A percentile compares a stretch with the other conserved stretches of the same genome.
Evolutionary conservation across 2,888 invertebrate species (phyloP).

Genomic region (Pterostichus niger): DNA sequence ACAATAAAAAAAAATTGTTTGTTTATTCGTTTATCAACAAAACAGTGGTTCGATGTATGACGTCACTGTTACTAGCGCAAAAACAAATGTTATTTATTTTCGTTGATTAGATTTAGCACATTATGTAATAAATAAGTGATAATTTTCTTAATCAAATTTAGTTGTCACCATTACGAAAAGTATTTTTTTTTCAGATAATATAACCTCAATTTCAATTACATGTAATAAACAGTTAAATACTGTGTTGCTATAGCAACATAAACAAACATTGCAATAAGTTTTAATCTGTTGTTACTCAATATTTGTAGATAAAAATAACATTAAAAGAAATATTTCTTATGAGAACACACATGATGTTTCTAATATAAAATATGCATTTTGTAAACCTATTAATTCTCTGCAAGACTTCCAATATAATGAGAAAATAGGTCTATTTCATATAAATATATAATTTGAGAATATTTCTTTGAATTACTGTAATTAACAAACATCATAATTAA

Average conservation of each 20-base stretch:
- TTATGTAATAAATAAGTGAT: neutral
- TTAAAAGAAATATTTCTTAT: neutral
- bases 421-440: too few relatives aligned
- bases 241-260: neutral
- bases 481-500: too few relatives aligned
- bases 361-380: neutral
- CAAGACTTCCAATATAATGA: too few relatives aligned
- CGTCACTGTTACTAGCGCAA: neutral
- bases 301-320: neutral
- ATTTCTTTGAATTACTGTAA: too few relatives aligned
- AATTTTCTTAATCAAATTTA: neutral
- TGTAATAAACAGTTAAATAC: neutral
- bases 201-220: slow-evolving; percentile 12
- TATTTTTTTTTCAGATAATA: neutral
- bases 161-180: neutral
- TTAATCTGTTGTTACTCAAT: slow-evolving; percentile 3
- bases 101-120: neutral
- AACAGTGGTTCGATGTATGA: neutral
- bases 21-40: too few relatives aligned
- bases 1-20: too few relatives aligned
- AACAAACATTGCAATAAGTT: neutral
- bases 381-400: too few relatives aligned
- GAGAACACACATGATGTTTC: neutral
- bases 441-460: too few relatives aligned
- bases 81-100: neutral